phyloP scores from a whole-genome alignment of 1,140 invertebrate genomes.

The Nasonia giraulti region DNA sequence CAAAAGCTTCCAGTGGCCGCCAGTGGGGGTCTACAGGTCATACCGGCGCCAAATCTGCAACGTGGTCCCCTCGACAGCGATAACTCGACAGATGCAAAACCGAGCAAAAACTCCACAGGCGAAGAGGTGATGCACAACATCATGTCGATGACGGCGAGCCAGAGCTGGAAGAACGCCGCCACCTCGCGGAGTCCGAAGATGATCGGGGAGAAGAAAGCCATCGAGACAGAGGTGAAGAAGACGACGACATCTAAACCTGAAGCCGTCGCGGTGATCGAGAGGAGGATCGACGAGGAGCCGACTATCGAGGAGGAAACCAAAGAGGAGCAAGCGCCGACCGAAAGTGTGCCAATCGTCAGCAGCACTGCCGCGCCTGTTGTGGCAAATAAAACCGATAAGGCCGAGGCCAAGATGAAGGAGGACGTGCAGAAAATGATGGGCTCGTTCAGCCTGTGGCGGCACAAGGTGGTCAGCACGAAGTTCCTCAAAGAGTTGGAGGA shows the following conservation, averaged over 20 bases:
- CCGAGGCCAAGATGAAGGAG: not conserved
- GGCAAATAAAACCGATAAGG: not conserved
- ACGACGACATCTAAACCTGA: not conserved
- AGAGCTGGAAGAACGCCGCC: conserved; percentile 28
- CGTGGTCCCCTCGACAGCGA: no score
- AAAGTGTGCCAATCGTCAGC: not conserved
- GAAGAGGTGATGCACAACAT: not conserved
- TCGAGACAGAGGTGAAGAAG: not conserved
- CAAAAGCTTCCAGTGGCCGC: not conserved
- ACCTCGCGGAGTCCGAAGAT: not conserved
- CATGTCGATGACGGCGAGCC: conserved; percentile 7
- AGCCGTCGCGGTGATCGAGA: not conserved
- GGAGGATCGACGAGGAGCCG: not conserved
- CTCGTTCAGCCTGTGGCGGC: not conserved
- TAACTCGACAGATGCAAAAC: not conserved
- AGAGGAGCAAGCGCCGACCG: not conserved
- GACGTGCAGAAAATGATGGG: conserved; percentile 11
- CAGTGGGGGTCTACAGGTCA: not conserved
- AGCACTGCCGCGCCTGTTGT: not conserved
- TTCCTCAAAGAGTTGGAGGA: conserved; percentile 9
- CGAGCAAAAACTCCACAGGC: not conserved
- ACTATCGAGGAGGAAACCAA: conserved; percentile 27
- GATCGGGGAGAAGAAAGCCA: not conserved
- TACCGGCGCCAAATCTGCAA: not conserved
- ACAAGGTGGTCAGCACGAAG: not conserved